Evolutionary conservation across 2,888 invertebrate genomes (phyloP), one percentile per base, ranked within the genome.

Genomic region (Dyspetes luteomarginatus): DNA sequence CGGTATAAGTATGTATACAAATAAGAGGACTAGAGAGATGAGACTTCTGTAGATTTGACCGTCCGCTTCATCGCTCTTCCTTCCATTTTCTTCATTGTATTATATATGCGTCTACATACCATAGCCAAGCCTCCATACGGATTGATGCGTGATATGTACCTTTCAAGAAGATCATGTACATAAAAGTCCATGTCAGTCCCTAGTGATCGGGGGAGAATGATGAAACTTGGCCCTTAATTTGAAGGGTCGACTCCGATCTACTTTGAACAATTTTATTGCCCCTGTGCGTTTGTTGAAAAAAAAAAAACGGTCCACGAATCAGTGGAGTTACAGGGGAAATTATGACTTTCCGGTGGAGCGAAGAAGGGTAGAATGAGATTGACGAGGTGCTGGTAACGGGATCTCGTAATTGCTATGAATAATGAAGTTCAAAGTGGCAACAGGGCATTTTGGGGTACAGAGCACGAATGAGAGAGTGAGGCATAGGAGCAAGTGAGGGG

Each of bases 361-460:
- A 43, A 67, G 7, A 41, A 30, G 45, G 22, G 17, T n/a, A 48
- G n/a, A 48, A 36, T n/a, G 22, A 2, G 22, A 17, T 58, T 69
- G 55, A 58, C 62, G 12, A 15, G 78, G 78, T 78, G 55, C 64
- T 55, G 73, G 43, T 43, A 45, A 48, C 9, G 60, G 15, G 45
- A 50, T 79, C 50, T 82, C 83, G 84, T 90, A 89, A 90, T 90
- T 90, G 89, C 84, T 84, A 88, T 86, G 89, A 88, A 89, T 89
- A 89, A 89, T 88, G 86, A 89, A 90, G 84, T 83, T 56, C 67
- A 81, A 55, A 73, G 81, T 62, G 82, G 62, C 73, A 22, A 65
- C 55, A 26, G 52, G 62, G 73, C 67, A 73, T 69, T 60, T 65
- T 56, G 69, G 28, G 72, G 36, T 62, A 43, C 41, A 52, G 55